Base-by-base conservation (phyloP, 2,797 vertebrate genomes). In the Girardinus metallicus region DNA sequence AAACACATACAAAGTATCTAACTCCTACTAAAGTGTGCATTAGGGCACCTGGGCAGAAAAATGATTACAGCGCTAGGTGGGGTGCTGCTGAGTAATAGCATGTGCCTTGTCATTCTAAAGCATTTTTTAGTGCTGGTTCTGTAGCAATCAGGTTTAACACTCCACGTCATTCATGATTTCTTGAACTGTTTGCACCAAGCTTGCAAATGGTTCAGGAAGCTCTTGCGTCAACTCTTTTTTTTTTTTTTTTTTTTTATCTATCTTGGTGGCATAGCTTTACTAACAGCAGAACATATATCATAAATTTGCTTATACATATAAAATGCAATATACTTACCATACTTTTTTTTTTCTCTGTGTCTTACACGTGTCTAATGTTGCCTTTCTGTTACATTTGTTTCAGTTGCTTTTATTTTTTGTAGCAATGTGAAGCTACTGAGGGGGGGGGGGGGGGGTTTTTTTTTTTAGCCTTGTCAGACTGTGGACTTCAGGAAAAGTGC, bases 261-360 rank as follows among this genome's bases (percentile, higher is more conserved):
- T 88, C 90, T 90, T 91, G 92, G 93, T 93, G 91, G 87, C 91
- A 92, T 86, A 95, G 94, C 93, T 95, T 95, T 95, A 94, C 90
- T 92, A 91, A 91, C 89, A 77, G 85, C 60, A 80, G 74, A 87
- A 91, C 84, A 88, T 91, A 84, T 88, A 83, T 74, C 77, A 90
- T 82, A 89, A 80, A 91, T 91, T 88, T 92, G 85, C 88, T 80
- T 86, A 89, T 87, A 88, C 86, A 83, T 87, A 87, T 85, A 84
- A 53, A 84, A 87, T 82, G 77, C 83, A 84, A 78, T 83, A 91
- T 85, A 79, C 84, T 89, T 86, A 83, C 83, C 46, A 55, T 70
- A 70, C 26, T n/a, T 11, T 12, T 5, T 29, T 21, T 29, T 41
- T 83, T 77, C 83, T 70, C 80, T 80, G 79, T n/a, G n/a, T n/a